Evolutionary conservation across 2,888 invertebrate genomes (phyloP), one percentile per base, ranked within the genome.

Genomic region (Marronus borbonicus): DNA sequence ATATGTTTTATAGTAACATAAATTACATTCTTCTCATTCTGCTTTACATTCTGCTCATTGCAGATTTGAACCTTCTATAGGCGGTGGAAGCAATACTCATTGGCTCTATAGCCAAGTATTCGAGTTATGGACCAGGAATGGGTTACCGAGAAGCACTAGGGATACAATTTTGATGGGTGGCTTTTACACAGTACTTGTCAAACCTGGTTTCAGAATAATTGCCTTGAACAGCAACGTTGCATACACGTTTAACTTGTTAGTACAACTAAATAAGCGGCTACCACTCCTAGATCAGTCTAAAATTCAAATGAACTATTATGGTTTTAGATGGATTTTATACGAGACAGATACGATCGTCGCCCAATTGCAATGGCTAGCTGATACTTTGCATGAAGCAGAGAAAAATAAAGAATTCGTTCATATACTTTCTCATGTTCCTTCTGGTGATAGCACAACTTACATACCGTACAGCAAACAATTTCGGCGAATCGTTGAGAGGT

Each of bases 171-270:
- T 89, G 12, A 89, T 91, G 66, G 94, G 94, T 36, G 98, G 97
- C 10, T 97, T 93, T 83, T 98, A 96, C 87, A 94, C 95, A 0
- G 89, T 92, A 17, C 87, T 91, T 0, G 90, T 94, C 0, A 90
- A 89, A 76, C 91, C 92, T 1, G 96, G 96, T 0, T 91, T 96
- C 79, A 90, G 95, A 81, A 90, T 96, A 4, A 92, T 97, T 80
- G 94, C 93, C 0, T 84, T 97, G 0, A 97, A 97, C 84, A 96
- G 93, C 84, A 96, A 96, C 85, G 93, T 95, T 78, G 95, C 95
- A 82, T 94, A 94, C 84, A 91, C 87, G 80, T 89, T 88, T 80
- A 96, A 96, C 86, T 95, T 93, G 93, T 93, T 88, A 89, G 28
- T 58, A 36, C 58, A 28, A 62, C 3, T 17, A 20, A 4, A 7